Evolutionary conservation across 2,113 vertebrate genomes (phyloP).

Genomic region (Percina caprodes): DNA sequence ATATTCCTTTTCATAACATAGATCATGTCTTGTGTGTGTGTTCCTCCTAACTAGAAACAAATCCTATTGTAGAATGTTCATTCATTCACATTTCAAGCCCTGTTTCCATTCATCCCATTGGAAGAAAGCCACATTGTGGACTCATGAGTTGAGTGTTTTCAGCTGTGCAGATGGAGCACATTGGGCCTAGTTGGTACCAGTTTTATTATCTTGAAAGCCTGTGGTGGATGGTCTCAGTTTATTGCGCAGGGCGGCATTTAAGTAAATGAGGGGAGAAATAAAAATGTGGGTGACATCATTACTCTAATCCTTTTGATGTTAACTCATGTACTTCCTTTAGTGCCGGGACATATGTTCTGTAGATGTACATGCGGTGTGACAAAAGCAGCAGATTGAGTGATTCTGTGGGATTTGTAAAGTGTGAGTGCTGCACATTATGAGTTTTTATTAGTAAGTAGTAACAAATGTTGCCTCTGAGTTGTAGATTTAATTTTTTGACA

Average conservation of each 20-base stretch:
- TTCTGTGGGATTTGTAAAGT: not conserved
- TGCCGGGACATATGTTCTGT: not conserved
- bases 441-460: not conserved
- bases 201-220: conserved; percentile 50
- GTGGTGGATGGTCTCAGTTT: conserved; percentile 27
- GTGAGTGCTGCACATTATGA: not conserved
- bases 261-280: conserved; percentile 36
- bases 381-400: not conserved
- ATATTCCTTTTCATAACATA: not conserved
- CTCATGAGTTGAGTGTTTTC: conserved; percentile 15
- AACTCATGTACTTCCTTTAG: not conserved
- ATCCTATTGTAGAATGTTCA: not conserved
- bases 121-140: conserved; percentile 14
- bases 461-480: not conserved
- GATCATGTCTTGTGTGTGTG: not conserved
- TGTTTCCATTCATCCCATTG: not conserved
- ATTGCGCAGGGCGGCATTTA: conserved; percentile 39
- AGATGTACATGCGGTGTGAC: not conserved
- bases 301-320: not conserved
- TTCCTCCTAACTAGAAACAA: not conserved
- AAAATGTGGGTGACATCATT: conserved; percentile 30
- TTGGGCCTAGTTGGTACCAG: conserved; percentile 16
- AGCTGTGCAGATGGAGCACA: conserved; percentile 40
- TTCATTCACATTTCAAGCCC: not conserved
- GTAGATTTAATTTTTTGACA: not conserved